These are phyloP conservation scores for Papilio machaon DNA, from an alignment of 1,140 invertebrate species.

Conservation along the genomic window DNA sequence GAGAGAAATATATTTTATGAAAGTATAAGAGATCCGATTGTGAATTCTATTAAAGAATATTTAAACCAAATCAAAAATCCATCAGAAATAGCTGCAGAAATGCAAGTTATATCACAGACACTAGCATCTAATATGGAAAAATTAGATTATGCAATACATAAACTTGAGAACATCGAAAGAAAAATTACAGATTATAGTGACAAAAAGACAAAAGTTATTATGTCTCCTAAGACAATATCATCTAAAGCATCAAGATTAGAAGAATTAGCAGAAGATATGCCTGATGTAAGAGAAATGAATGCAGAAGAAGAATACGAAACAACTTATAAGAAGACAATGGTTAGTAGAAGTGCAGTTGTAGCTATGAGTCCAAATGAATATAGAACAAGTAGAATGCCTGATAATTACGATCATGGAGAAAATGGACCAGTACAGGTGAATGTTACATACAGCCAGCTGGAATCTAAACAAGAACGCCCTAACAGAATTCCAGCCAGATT, in stretches of 20 bases:
- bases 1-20: slow-evolving; percentile 65
- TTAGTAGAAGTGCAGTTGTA: slow-evolving; percentile 23
- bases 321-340: slow-evolving; percentile 2
- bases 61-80: slow-evolving; percentile 53
- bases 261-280: slow-evolving; percentile 64
- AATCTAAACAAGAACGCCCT: slow-evolving; percentile 50
- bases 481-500: slow-evolving; percentile 66
- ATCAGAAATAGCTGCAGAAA: slow-evolving; percentile 43
- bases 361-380: background rate
- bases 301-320: slow-evolving; percentile 55
- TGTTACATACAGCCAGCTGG: slow-evolving; percentile 43
- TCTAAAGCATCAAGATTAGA: slow-evolving; percentile 62
- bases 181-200: slow-evolving; percentile 48
- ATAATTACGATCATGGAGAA: slow-evolving; percentile 56
- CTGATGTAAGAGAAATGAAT: slow-evolving; percentile 49
- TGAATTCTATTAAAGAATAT: slow-evolving; percentile 62
- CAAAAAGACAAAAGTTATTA: slow-evolving; percentile 37
- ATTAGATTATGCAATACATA: slow-evolving; percentile 61
- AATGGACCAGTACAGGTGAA: slow-evolving; percentile 43
- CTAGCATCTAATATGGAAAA: slow-evolving; percentile 57
- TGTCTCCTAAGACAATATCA: slow-evolving; percentile 39
- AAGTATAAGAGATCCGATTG: slow-evolving; percentile 60
- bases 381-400: slow-evolving; percentile 30
- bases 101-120: slow-evolving; percentile 51
- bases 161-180: slow-evolving; percentile 56